Percentiles rank a stretch among this genome's conserved stretches.
Evolutionary conservation across 2,888 invertebrate genomes (phyloP).

Genomic region (Oligia latruncula): DNA sequence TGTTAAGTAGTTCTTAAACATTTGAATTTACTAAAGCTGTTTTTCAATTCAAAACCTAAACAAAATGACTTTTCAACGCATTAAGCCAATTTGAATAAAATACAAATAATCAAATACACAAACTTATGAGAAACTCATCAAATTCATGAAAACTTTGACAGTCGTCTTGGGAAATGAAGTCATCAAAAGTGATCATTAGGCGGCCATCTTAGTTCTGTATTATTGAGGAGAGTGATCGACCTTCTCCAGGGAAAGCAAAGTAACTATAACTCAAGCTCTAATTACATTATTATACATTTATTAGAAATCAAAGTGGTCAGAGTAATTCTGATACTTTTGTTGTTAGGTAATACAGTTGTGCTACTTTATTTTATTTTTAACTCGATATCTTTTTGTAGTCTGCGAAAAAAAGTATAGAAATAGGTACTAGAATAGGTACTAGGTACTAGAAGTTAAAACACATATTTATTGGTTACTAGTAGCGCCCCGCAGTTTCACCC

Average conservation of each 20-base stretch:
- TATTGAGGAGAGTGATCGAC: constrained; percentile 43
- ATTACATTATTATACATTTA: constrained; percentile 5
- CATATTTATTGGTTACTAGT: neutral
- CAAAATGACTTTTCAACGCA: neutral
- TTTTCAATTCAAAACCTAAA: neutral
- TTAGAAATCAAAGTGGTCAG: constrained; percentile 14
- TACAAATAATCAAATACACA: constrained; percentile 21
- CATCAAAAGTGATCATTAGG: constrained; percentile 54
- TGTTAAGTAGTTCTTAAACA: too few species aligned
- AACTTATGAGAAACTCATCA: constrained; percentile 40
- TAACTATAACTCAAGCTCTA: neutral
- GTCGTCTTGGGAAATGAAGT: constrained; percentile 44
- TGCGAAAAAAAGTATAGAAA: too few species aligned
- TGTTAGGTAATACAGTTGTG: neutral
- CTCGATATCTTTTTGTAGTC: neutral
- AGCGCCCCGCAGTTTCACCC: too few species aligned
- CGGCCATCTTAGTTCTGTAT: constrained; percentile 45
- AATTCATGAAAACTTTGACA: constrained; percentile 48
- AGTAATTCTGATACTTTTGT: neutral
- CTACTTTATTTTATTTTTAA: neutral
- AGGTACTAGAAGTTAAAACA: neutral
- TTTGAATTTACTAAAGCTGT: neutral
- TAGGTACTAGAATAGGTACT: too few species aligned
- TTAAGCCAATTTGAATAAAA: constrained; percentile 4
- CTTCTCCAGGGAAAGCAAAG: constrained; percentile 23